A percentile compares a stretch with the other conserved stretches of the same genome.
phyloP scores from a whole-genome alignment of 2,888 invertebrate genomes.

The Augiades crinisus region DNA sequence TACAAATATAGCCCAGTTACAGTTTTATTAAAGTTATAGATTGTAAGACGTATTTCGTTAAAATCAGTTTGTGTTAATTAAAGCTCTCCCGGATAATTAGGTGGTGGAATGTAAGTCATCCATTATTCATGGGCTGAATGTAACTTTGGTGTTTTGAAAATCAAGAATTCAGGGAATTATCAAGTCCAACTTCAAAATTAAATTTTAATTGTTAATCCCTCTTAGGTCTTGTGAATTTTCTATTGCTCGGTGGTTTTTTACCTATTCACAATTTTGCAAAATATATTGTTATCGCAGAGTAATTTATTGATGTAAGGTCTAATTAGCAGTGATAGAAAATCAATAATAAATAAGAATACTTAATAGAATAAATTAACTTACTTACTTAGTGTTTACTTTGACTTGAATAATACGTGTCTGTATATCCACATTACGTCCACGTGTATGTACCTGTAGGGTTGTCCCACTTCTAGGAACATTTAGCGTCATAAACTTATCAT shows the following conservation, averaged over 20 bases:
- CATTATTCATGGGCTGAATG: constrained; percentile 2
- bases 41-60: background rate
- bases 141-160: constrained; percentile 15
- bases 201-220: constrained; percentile 12
- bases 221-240: background rate
- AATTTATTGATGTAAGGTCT: constrained; percentile 17
- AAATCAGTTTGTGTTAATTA: background rate
- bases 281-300: background rate
- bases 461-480: no score
- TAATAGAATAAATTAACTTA: no score
- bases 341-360: no score
- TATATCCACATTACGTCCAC: no score
- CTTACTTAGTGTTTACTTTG: no score
- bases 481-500: no score
- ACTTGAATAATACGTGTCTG: no score
- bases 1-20: no score
- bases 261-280: background rate
- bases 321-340: no score
- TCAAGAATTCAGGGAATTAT: constrained; percentile 3
- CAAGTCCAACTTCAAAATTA: background rate
- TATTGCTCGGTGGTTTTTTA: background rate
- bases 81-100: background rate
- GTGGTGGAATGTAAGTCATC: background rate
- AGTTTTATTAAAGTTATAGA: no score
- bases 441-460: no score